Conservation (phyloP, 2,797 vertebrate genomes). For the Hozukius guyotensis region DNA sequence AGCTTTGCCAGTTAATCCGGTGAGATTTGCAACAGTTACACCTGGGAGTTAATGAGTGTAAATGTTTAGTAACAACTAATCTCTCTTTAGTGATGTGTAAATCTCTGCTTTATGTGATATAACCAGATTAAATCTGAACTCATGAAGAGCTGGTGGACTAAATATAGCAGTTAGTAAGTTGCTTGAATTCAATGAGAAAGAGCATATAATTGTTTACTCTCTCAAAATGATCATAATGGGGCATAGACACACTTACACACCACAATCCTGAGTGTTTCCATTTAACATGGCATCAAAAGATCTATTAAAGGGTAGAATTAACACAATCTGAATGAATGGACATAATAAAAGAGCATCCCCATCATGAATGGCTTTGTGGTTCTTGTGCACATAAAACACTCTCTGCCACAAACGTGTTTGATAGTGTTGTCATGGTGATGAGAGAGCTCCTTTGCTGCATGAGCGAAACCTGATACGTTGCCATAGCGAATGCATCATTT, state of each 20-base stretch:
- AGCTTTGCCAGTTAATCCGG: background rate
- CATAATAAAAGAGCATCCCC: background rate
- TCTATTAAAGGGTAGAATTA: background rate
- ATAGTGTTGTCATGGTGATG: constrained; percentile 70
- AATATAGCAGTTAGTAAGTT: background rate
- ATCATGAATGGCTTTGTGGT: constrained; percentile 19
- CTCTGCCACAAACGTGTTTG: constrained; percentile 51
- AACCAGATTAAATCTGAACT: background rate
- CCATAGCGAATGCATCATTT: constrained; percentile 43
- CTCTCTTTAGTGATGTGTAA: background rate
- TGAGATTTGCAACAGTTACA: background rate
- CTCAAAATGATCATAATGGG: background rate
- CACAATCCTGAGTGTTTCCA: background rate
- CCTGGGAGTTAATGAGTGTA: background rate
- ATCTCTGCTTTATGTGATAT: background rate
- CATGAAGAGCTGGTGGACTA: background rate
- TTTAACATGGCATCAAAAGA: constrained; percentile 19
- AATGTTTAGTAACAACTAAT: background rate
- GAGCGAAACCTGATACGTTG: constrained; percentile 55
- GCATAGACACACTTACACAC: background rate
- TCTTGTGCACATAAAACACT: constrained; percentile 9
- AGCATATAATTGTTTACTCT: background rate
- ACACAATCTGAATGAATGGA: constrained; percentile 8
- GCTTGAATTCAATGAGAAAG: background rate
- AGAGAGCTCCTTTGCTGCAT: constrained; percentile 50